These are phyloP conservation scores for Orthosia gothica DNA, from an alignment of 2,888 invertebrate genomes.

Conservation along the genomic window DNA sequence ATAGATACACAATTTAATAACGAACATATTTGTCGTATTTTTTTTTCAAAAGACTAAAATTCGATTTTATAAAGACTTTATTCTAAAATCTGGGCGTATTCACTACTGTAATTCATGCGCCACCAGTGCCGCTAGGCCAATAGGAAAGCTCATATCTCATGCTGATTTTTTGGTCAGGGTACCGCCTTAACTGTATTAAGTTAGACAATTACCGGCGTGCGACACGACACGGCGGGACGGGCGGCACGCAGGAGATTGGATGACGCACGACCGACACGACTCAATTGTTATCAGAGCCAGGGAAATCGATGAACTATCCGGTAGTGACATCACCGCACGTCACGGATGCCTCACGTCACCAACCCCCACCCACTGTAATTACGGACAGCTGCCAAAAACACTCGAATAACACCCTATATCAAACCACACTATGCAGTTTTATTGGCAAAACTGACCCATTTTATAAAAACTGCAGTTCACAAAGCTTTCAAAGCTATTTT, in stretches of 20 bases:
- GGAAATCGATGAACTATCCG: conserved; percentile 71
- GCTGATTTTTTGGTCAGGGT: too few relatives aligned
- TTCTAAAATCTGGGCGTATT: too few relatives aligned
- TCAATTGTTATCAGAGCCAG: conserved; percentile 70
- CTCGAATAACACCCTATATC: conserved; percentile 34
- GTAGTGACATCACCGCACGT: conserved; percentile 68
- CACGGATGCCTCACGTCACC: conserved; percentile 58
- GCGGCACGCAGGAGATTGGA: conserved; percentile 67
- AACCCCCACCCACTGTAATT: conserved; percentile 37
- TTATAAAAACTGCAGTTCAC: conserved; percentile 39
- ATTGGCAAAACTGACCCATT: conserved; percentile 57
- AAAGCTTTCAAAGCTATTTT: conserved; percentile 38
- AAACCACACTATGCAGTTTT: conserved; percentile 45
- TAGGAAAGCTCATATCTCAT: too few relatives aligned
- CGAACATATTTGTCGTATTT: too few relatives aligned
- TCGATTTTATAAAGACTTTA: too few relatives aligned
- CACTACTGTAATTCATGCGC: too few relatives aligned
- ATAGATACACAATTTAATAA: too few relatives aligned
- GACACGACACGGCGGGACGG: conserved; percentile 63
- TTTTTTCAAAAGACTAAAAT: too few relatives aligned
- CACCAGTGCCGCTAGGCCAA: too few relatives aligned
- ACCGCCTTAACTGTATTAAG: conserved; percentile 46
- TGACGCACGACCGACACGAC: conserved; percentile 66
- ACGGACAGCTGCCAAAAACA: conserved; percentile 60
- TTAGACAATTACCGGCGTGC: conserved; percentile 63